Evolutionary conservation across 2,113 vertebrate species (phyloP).

Genomic region (Turdus rufiventris): DNA sequence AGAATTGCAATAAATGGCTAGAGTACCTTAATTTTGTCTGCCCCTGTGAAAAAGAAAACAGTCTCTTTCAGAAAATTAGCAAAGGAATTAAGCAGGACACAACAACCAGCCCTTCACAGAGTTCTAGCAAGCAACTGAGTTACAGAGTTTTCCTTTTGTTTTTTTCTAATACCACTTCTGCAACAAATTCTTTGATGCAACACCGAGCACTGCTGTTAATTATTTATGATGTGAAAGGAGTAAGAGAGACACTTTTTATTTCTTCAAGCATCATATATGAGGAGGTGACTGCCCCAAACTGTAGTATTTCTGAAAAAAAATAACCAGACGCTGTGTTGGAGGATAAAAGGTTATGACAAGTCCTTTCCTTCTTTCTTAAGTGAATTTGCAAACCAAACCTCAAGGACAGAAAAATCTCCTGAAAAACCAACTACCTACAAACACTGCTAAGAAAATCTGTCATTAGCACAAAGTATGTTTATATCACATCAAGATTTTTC

Average conservation of each 20-base stretch:
- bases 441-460: background rate
- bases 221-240: background rate
- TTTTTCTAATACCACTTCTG: background rate
- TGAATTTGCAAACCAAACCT: background rate
- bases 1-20: background rate
- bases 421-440: background rate
- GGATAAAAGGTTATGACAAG: background rate
- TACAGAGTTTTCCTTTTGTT: background rate
- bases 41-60: background rate
- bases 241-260: background rate
- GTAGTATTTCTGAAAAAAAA: background rate
- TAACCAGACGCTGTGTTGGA: background rate
- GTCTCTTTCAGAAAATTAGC: background rate
- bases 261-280: background rate
- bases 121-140: background rate
- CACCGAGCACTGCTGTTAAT: background rate
- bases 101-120: background rate
- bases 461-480: background rate
- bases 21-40: background rate
- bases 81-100: background rate
- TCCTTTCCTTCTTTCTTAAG: background rate
- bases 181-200: background rate
- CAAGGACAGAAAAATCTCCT: background rate
- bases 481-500: background rate
- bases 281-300: background rate